Evolutionary conservation across 1,140 invertebrate species (phyloP), one percentile per base, ranked within the genome.

Genomic region (Parasteatoda tepidariorum): DNA sequence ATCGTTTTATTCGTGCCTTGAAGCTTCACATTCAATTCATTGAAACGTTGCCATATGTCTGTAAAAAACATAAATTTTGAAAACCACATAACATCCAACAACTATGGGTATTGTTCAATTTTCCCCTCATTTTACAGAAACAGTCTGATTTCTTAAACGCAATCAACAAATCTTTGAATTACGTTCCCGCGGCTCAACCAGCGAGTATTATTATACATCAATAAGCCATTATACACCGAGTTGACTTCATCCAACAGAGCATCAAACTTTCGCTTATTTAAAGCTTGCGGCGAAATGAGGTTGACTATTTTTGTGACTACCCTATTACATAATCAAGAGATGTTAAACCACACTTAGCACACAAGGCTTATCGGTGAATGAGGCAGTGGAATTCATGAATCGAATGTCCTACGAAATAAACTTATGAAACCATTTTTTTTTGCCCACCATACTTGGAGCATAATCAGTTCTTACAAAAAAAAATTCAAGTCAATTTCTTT

Each of bases 141-240:
- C 5, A 13, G 38, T n/a, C n/a, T 41, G 13, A 41, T 41, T 41
- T 41, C 38, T 41, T 41, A 5, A 5, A 41, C 5, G 38, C 61
- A 64, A 26, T 64, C 61, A 64, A 64, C 61, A 64, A 26, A 13
- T 64, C 22, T 64, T 64, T 64, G 61, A 64, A 64, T 22, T 18
- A 64, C 26, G 61, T 64, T 26, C 61, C 26, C 15, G 18, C 26
- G 28, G n/a, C n/a, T n/a, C n/a, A n/a, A n/a, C n/a, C n/a, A n/a
- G n/a, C n/a, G n/a, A n/a, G n/a, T n/a, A n/a, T n/a, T n/a, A n/a
- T n/a, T n/a, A n/a, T n/a, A n/a, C n/a, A n/a, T n/a, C n/a, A n/a
- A n/a, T n/a, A n/a, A n/a, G n/a, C n/a, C n/a, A n/a, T n/a, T n/a
- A n/a, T n/a, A n/a, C n/a, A n/a, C n/a, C n/a, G n/a, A n/a, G n/a